A percentile compares a stretch with the other conserved stretches of the same genome.
Evolutionary conservation across 2,888 invertebrate genomes (phyloP).

Genomic region (Leucania comma): DNA sequence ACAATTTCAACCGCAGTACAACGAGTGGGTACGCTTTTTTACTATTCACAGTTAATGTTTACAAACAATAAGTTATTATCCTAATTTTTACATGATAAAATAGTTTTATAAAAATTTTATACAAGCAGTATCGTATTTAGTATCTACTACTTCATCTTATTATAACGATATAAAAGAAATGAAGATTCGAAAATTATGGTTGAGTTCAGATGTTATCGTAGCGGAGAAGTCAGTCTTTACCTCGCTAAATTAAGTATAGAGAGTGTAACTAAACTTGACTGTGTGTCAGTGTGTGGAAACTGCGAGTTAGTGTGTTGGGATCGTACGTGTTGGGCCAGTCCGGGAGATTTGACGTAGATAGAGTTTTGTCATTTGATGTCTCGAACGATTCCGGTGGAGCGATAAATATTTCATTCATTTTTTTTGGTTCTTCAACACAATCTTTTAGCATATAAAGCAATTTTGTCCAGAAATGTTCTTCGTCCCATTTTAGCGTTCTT

Average conservation of each 20-base stretch:
- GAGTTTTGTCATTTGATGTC: slow-evolving; percentile 66
- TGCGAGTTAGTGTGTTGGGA: slow-evolving; percentile 75
- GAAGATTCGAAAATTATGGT: slow-evolving; percentile 63
- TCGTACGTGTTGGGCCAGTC: slow-evolving; percentile 74
- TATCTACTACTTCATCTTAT: slow-evolving; percentile 58
- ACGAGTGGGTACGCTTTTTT: slow-evolving; percentile 54
- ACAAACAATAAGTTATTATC: slow-evolving; percentile 66
- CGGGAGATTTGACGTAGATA: slow-evolving; percentile 72
- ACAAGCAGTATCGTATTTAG: slow-evolving; percentile 72
- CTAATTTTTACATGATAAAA: slow-evolving; percentile 78
- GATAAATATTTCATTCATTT: slow-evolving; percentile 35
- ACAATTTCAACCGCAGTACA: slow-evolving; percentile 71
- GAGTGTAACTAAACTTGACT: slow-evolving; percentile 82
- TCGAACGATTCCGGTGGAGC: slow-evolving; percentile 62
- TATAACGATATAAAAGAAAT: slow-evolving; percentile 61
- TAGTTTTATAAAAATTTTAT: slow-evolving; percentile 78
- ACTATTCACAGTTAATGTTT: slow-evolving; percentile 65
- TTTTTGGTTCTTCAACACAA: slow-evolving; percentile 50
- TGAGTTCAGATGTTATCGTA: slow-evolving; percentile 72
- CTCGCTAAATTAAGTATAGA: slow-evolving; percentile 82
- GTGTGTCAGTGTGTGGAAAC: slow-evolving; percentile 74
- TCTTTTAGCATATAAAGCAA: slow-evolving; percentile 72
- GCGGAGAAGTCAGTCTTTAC: slow-evolving; percentile 89
- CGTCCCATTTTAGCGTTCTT: slow-evolving; percentile 82
- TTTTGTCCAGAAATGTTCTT: slow-evolving; percentile 82